These are phyloP conservation scores for Hemibagrus wyckioides DNA, from an alignment of 2,113 vertebrate species.

Conservation along the genomic window DNA sequence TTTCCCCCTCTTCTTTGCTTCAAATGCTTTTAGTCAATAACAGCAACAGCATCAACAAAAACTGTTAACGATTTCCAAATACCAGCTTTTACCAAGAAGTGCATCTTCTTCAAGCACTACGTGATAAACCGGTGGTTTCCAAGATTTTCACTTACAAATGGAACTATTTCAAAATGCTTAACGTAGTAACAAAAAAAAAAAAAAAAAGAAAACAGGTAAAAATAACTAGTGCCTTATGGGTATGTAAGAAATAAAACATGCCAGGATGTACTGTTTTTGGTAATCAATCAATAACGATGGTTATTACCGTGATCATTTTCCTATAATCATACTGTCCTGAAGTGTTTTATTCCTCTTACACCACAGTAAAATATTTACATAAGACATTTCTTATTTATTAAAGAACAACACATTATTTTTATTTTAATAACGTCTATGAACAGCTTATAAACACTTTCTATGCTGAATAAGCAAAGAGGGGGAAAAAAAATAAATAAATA, in stretches of 20 bases:
- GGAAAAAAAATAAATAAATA: no score
- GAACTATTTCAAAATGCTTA: neutral
- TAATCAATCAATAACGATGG: no score
- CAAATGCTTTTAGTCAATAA: neutral
- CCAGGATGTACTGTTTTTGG: neutral
- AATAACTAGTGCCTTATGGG: neutral
- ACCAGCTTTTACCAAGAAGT: neutral
- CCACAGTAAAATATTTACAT: neutral
- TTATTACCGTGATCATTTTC: neutral
- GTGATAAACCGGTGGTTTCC: neutral
- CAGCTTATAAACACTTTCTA: neutral
- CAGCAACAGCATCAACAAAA: neutral
- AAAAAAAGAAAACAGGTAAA: neutral
- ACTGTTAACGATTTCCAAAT: neutral
- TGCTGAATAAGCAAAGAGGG: neutral
- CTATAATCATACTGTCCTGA: neutral
- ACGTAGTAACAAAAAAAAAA: neutral
- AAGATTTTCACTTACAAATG: neutral
- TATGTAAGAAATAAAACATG: neutral
- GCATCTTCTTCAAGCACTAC: neutral
- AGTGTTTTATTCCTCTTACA: neutral
- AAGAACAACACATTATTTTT: no score
- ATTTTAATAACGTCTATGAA: no score
- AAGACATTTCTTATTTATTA: neutral
- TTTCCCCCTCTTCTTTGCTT: neutral